Base-by-base conservation (phyloP, 2,888 invertebrate species). In the Cheilosia soror region DNA sequence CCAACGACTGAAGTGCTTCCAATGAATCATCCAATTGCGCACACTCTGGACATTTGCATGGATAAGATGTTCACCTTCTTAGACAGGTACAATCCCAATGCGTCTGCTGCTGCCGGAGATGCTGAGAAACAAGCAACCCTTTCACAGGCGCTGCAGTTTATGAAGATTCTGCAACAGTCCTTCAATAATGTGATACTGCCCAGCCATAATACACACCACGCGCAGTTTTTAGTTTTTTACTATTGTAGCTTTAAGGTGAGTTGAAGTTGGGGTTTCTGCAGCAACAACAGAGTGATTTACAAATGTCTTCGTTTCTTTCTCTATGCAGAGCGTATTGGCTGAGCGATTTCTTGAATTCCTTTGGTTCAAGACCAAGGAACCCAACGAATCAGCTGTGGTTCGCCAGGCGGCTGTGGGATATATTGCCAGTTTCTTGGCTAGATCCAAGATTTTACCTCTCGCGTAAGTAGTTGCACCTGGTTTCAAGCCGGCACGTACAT, bases 121-220 rank as follows among this genome's bases (percentile, higher is more conserved):
- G 88, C 84, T 2, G 87, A 95, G 71, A 92, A 93, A 11, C 94
- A 94, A 87, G 93, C 95, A 87, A 93, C 94, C 71, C 90, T 92
- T 62, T 69, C 90, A 9, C 91, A 88, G 29, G 84, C 86, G 0
- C 66, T 86, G 37, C 88, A 89, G 27, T 90, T 90, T 53, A 93
- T 95, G 9, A 94, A 95, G 90, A 92, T 93, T 11, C 89, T 95
- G 65, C 93, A 97, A 81, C 93, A 93, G 82, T 94, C 95, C 2
- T 98, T 98, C 91, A 97, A 98, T 88, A 94, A 94, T 89, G 93
- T 96, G 44, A 94, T 98, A 87, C 92, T 98, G 79, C 96, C 96
- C 0, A 97, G 97, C 0, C 95, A 97, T 91, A 96, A 96, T 33
- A 96, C 96, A 42, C 94, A 95, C 90, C 96, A 97, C 90, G 94